Evolutionary conservation across 2,113 vertebrate species (phyloP).

Genomic region (Sisor rabdophorus): DNA sequence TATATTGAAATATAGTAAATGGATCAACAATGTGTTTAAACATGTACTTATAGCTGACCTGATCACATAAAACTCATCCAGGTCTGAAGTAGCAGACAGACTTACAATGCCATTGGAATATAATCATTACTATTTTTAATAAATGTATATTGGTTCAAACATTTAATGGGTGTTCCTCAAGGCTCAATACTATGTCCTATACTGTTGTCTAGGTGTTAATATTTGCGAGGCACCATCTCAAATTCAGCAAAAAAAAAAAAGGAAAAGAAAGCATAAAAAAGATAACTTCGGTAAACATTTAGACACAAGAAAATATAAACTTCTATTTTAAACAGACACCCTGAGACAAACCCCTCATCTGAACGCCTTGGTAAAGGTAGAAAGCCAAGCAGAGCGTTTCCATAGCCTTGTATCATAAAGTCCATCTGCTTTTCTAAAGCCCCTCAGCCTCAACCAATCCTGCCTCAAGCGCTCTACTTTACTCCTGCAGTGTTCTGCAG

Average conservation of each 20-base stretch:
- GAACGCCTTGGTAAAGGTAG: not conserved
- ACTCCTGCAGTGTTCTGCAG: constrained; percentile 11
- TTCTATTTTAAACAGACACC: no score
- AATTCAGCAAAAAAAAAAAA: not conserved
- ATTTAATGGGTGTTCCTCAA: not conserved
- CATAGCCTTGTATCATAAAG: not conserved
- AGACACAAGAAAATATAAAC: not conserved
- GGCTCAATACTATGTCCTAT: not conserved
- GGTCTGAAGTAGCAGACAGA: not conserved
- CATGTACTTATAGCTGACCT: no score
- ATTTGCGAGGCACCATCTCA: not conserved
- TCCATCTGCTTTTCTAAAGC: constrained; percentile 4
- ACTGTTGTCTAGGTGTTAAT: not conserved
- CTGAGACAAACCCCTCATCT: not conserved
- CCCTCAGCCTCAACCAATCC: constrained; percentile 12
- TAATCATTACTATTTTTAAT: not conserved
- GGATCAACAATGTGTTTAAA: no score
- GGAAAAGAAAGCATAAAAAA: not conserved
- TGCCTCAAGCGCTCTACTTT: constrained; percentile 19
- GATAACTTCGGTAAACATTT: no score
- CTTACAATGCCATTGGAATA: not conserved
- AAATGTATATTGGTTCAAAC: not conserved
- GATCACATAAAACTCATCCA: not conserved
- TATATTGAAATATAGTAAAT: no score
- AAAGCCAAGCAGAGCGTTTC: not conserved